Evolutionary conservation across 2,113 vertebrate genomes (phyloP).

Genomic region (Catagonus wagneri): DNA sequence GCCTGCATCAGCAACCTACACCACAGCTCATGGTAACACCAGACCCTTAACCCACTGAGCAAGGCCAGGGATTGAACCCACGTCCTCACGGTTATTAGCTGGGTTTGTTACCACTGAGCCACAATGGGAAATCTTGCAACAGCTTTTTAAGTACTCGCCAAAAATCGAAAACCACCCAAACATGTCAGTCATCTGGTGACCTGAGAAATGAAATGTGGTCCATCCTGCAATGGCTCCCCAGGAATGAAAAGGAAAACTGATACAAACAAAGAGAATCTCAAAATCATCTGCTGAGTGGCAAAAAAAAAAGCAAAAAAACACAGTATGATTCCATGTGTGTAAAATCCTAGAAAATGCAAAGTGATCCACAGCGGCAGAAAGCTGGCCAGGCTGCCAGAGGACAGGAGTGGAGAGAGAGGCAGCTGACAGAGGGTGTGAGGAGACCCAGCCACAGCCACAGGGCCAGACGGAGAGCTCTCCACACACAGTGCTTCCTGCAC

Average conservation of each 20-base stretch:
- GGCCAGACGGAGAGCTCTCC: not conserved
- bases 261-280: not conserved
- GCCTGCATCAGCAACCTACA: no score
- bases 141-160: not conserved
- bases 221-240: not conserved
- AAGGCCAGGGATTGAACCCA: no score
- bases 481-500: not conserved
- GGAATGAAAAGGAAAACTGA: not conserved
- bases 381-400: not conserved
- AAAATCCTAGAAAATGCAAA: not conserved
- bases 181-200: fast-evolving
- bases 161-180: not conserved
- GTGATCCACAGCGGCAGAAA: not conserved
- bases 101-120: no score
- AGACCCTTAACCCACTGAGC: no score
- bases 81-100: no score
- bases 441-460: not conserved
- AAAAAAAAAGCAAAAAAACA: no score
- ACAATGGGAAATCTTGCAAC: no score
- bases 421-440: not conserved
- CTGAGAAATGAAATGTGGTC: not conserved
- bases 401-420: not conserved
- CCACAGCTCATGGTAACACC: no score
- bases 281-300: not conserved
- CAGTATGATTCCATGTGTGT: not conserved